These are phyloP conservation scores for Hydrochoerus hydrochaeris DNA, from an alignment of 2,113 vertebrate genomes.

Conservation along the genomic window DNA sequence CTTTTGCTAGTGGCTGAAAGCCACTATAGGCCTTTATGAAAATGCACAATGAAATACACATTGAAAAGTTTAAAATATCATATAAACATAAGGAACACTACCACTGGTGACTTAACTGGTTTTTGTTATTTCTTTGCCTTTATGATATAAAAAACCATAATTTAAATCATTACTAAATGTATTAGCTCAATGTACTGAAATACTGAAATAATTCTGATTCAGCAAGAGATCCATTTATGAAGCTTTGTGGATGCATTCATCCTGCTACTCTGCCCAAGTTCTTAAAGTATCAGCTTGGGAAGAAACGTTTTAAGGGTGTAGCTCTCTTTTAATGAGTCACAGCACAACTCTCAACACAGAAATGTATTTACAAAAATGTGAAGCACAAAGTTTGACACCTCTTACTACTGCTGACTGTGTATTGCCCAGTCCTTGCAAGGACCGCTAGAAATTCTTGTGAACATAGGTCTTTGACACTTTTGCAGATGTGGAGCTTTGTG, in stretches of 20 bases:
- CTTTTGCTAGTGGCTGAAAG: conserved; percentile 53
- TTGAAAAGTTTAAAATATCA: conserved; percentile 40
- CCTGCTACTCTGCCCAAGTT: neutral
- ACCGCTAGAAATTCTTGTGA: neutral
- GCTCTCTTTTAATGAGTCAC: neutral
- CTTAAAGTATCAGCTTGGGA: neutral
- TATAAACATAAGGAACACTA: neutral
- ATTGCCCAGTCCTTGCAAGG: neutral
- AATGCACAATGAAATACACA: conserved; percentile 42
- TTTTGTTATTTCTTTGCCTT: neutral
- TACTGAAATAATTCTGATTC: neutral
- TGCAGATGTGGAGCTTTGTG: neutral
- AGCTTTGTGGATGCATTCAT: neutral
- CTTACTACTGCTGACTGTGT: neutral
- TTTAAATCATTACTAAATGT: conserved; percentile 1
- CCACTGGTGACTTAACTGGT: neutral
- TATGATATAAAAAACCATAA: neutral
- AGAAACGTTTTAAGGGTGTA: neutral
- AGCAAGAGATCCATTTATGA: neutral
- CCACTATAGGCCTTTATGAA: conserved; percentile 16
- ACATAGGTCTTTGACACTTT: neutral
- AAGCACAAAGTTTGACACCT: neutral
- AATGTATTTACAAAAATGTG: neutral
- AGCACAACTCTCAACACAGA: neutral
- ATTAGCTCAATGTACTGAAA: neutral